Base-by-base conservation (phyloP, 2,797 vertebrate genomes). In the Rhinichthys osculus region DNA sequence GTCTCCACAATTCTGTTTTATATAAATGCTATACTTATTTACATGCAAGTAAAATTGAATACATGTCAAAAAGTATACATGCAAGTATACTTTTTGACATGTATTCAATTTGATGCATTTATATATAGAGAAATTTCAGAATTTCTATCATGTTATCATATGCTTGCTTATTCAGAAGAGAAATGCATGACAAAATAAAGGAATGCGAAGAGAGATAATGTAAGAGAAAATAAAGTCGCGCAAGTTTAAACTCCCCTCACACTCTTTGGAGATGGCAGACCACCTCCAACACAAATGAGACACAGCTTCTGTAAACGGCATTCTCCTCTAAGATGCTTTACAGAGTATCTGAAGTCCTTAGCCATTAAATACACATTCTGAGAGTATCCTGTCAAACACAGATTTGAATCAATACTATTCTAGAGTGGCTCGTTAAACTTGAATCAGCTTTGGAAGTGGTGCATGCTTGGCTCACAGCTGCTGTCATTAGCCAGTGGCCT, bases 351-450 rank as follows among this genome's bases (percentile, higher is more conserved):
- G 91, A 93, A 93, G 93, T 95, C 94, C 94, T 95, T 94, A 94
- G 93, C 93, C 95, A 93, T 95, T 95, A 95, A 95, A 95, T 95
- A 94, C 94, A 95, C 95, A 94, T 94, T 95, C 92, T 91, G 91
- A 92, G 94, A 94, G 94, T 94, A 94, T 95, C 94, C 95, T 95
- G 95, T 95, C 95, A 95, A 95, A 96, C 94, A 94, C 94, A 95
- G 95, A 96, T 96, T 94, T 95, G 93, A 96, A 96, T 96, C 96
- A 94, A 96, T 96, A 95, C 92, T 92, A 93, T 93, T 95, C 94
- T 94, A 90, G 93, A 95, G 95, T 94, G 94, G 95, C 95, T 95
- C 93, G 94, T 96, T 96, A 95, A 95, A 96, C 94, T 94, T 95
- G 95, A 95, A 96, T 95, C 95, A 95, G 95, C 94, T 94, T 73